Percentiles rank a stretch among this genome's conserved stretches.
These are phyloP conservation scores for Amblyteles armatorius DNA, from an alignment of 2,888 invertebrate species.

Conservation along the genomic window DNA sequence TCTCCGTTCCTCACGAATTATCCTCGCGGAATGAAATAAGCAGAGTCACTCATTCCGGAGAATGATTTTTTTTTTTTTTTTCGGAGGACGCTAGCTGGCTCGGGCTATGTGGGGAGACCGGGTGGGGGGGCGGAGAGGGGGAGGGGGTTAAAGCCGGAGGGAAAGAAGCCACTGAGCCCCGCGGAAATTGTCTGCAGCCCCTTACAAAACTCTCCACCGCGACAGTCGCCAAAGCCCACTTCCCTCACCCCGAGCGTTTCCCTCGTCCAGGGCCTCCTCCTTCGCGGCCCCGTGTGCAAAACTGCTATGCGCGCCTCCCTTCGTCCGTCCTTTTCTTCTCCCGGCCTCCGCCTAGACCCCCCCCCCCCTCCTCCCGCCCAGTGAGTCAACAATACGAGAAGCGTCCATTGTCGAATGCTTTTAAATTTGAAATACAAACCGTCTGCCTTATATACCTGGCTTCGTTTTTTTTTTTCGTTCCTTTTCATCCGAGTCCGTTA, in stretches of 20 bases:
- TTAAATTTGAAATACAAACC: slow-evolving; percentile 84
- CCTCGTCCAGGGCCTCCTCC: slow-evolving; percentile 40
- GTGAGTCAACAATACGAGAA: slow-evolving; percentile 82
- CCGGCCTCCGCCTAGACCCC: slow-evolving; percentile 43
- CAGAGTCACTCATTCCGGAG: slow-evolving; percentile 79
- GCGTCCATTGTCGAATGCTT: slow-evolving; percentile 83
- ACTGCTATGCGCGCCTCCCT: slow-evolving; percentile 56
- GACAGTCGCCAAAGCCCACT: slow-evolving; percentile 67
- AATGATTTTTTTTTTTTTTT: slow-evolving; percentile 73
- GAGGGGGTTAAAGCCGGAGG: neutral
- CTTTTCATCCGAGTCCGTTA: slow-evolving; percentile 46
- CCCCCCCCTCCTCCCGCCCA: slow-evolving; percentile 66
- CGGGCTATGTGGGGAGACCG: neutral
- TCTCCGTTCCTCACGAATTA: slow-evolving; percentile 54
- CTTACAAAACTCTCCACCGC: slow-evolving; percentile 79
- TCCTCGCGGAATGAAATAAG: slow-evolving; percentile 75
- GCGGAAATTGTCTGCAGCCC: slow-evolving; percentile 82
- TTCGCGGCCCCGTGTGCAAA: slow-evolving; percentile 39
- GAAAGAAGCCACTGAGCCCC: slow-evolving; percentile 79
- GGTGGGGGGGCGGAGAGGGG: neutral
- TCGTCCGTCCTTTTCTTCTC: slow-evolving; percentile 66
- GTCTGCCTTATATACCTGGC: slow-evolving; percentile 76
- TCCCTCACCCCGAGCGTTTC: slow-evolving; percentile 24
- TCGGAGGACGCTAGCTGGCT: slow-evolving; percentile 21
- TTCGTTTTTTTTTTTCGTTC: slow-evolving; percentile 43